Percentiles rank a stretch among this genome's conserved stretches.
phyloP scores from a whole-genome alignment of 2,113 vertebrate species.

The Nothocercus julius region DNA sequence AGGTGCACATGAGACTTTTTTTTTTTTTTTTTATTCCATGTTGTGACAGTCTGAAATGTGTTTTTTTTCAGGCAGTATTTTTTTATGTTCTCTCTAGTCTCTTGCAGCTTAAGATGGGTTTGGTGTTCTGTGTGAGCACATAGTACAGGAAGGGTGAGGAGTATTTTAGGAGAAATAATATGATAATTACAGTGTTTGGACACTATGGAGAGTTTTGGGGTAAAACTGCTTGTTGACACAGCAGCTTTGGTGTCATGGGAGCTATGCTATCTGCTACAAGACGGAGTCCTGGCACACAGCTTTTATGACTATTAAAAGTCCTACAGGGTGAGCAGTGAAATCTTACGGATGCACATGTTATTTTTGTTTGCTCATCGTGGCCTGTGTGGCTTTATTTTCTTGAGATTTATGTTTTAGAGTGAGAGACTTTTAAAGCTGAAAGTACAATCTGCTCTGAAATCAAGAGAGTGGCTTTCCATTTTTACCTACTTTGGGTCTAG shows the following conservation, averaged over 20 bases:
- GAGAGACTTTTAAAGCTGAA: neutral
- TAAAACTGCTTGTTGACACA: rapidly evolving
- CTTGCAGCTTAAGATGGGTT: neutral
- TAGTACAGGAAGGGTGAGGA: rapidly evolving
- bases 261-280: neutral
- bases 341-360: rapidly evolving
- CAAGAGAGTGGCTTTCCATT: rapidly evolving
- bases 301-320: neutral
- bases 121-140: rapidly evolving
- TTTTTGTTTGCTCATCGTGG: neutral
- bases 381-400: rapidly evolving
- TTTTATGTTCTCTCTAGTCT: rapidly evolving
- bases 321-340: neutral
- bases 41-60: rapidly evolving
- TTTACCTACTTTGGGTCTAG: rapidly evolving
- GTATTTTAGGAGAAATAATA: neutral
- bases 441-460: neutral
- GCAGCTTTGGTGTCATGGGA: neutral
- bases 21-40: rapidly evolving
- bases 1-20: rapidly evolving
- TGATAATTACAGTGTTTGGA: rapidly evolving
- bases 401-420: too few species aligned
- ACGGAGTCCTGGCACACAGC: rapidly evolving
- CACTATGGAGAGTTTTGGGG: neutral
- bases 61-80: neutral